phyloP scores from a whole-genome alignment of 2,113 vertebrate species.

The Pelecanus crispus region DNA sequence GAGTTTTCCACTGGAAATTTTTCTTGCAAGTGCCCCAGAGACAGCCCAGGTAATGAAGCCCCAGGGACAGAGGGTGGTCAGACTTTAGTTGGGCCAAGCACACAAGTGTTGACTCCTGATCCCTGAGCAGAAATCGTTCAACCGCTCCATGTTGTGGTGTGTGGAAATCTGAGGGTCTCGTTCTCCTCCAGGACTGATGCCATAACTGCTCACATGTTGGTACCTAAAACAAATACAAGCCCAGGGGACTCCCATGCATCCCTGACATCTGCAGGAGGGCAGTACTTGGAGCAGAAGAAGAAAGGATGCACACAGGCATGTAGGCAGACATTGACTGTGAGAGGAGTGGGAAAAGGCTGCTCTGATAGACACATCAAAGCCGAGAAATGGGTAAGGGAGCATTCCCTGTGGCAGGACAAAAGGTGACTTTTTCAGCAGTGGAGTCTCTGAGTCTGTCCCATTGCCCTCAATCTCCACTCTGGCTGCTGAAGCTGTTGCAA shows the following conservation, averaged over 20 bases:
- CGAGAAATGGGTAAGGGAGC: not conserved
- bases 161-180: not conserved
- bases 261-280: not conserved
- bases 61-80: not conserved
- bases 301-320: rapidly evolving
- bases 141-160: not conserved
- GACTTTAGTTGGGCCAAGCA: not conserved
- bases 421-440: not conserved
- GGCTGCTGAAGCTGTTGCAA: constrained; percentile 19
- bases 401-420: not conserved
- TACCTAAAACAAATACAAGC: not conserved
- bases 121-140: not conserved
- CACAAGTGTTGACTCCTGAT: rapidly evolving
- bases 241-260: not conserved
- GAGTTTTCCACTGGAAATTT: not conserved
- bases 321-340: not conserved
- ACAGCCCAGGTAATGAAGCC: not conserved
- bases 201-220: not conserved
- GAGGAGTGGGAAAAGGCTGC: not conserved
- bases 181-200: not conserved
- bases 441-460: not conserved
- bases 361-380: not conserved
- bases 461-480: not conserved
- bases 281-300: not conserved
- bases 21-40: not conserved